phyloP scores from a whole-genome alignment of 1,140 invertebrate genomes.

The Brachionus asplanchnoidis region DNA sequence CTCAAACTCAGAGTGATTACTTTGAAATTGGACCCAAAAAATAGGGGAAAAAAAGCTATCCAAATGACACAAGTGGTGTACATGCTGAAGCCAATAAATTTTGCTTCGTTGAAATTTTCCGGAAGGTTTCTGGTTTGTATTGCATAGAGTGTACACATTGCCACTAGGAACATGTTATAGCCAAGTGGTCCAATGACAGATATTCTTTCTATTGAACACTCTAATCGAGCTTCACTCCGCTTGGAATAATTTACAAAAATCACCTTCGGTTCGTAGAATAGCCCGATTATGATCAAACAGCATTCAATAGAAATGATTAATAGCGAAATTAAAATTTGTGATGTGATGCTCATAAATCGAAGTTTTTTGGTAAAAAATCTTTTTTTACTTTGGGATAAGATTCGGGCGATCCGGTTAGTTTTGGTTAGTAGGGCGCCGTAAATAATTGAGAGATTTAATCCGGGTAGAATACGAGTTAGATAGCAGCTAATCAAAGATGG shows the following conservation, averaged over 20 bases:
- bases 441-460: conserved; percentile 74
- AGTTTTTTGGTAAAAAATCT: conserved; percentile 72
- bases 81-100: conserved; percentile 67
- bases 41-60: conserved; percentile 79
- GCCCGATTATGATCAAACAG: background rate
- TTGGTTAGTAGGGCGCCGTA: conserved; percentile 77
- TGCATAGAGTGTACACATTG: conserved; percentile 75
- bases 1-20: conserved; percentile 68
- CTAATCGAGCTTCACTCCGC: conserved; percentile 61
- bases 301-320: background rate
- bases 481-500: conserved; percentile 67
- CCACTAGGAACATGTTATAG: conserved; percentile 72
- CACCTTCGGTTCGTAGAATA: background rate
- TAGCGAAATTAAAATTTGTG: conserved; percentile 28
- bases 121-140: conserved; percentile 79
- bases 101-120: conserved; percentile 72
- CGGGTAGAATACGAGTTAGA: conserved; percentile 66
- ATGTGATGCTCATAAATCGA: conserved; percentile 60
- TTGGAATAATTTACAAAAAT: background rate
- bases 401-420: conserved; percentile 77
- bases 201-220: conserved; percentile 67
- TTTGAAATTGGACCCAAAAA: conserved; percentile 71
- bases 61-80: conserved; percentile 82
- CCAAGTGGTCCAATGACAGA: conserved; percentile 71
- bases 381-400: conserved; percentile 75